Conservation (phyloP, 2,113 vertebrate species). For the Uropsilus gracilis region DNA sequence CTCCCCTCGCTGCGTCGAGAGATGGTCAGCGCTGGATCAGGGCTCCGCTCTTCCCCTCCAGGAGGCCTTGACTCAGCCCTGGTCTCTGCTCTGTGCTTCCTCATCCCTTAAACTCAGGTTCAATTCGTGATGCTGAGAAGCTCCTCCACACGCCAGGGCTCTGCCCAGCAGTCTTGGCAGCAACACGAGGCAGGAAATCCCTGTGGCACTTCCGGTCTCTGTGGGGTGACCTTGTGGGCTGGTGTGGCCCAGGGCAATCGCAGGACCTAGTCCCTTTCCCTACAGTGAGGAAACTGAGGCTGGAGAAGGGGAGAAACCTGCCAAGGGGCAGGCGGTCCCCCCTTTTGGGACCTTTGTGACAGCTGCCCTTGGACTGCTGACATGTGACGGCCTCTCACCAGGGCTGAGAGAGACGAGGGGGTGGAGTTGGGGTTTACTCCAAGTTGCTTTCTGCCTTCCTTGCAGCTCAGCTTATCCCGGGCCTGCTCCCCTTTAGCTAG, state of each 20-base stretch:
- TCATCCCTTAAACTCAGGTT: background rate
- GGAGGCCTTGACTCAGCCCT: background rate
- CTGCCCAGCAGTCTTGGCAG: fast-evolving
- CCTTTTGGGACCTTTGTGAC: fast-evolving
- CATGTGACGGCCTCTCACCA: too few species aligned
- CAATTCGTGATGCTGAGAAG: background rate
- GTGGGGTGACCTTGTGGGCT: background rate
- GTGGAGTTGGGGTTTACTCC: background rate
- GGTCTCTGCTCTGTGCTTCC: background rate
- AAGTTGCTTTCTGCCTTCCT: background rate
- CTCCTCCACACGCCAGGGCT: too few species aligned
- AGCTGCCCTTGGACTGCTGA: too few species aligned
- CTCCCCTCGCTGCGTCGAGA: background rate
- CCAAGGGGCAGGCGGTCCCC: background rate
- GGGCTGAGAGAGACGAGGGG: fast-evolving
- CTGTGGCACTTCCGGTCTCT: background rate
- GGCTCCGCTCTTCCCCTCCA: background rate
- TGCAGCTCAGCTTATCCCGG: background rate
- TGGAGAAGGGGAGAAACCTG: background rate
- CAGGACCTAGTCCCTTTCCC: background rate
- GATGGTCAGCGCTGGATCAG: fast-evolving
- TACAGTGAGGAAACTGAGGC: background rate
- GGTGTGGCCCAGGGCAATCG: background rate
- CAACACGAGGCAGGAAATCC: background rate
- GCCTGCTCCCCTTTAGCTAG: background rate